Evolutionary conservation across 2,888 invertebrate species (phyloP).

Genomic region (Prenolepis imparis): DNA sequence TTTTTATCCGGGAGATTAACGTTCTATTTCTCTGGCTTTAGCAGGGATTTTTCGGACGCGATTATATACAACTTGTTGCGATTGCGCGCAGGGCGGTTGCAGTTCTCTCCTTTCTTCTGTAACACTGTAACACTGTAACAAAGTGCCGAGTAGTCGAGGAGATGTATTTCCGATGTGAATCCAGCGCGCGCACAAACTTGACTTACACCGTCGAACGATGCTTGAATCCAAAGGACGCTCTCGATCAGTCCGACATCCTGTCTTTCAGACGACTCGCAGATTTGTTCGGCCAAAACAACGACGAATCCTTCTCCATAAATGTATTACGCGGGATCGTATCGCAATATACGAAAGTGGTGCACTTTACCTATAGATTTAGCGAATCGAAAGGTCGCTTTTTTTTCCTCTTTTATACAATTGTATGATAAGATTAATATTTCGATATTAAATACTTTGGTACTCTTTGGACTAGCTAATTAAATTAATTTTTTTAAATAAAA

Average conservation of each 20-base stretch:
- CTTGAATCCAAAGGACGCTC: conserved; percentile 16
- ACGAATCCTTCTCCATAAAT: conserved; percentile 21
- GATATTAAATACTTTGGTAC: neutral
- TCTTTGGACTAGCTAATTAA: conserved; percentile 7
- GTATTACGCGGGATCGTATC: conserved; percentile 24
- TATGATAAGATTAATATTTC: neutral
- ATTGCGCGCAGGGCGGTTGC: conserved; percentile 47
- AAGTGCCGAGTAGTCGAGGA: conserved; percentile 6
- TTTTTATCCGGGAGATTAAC: conserved; percentile 71
- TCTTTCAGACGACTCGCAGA: conserved; percentile 3
- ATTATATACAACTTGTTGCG: conserved; percentile 77
- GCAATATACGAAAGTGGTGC: conserved; percentile 4
- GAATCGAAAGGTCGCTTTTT: neutral
- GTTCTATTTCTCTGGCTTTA: conserved; percentile 65
- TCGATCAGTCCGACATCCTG: conserved; percentile 21
- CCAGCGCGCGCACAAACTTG: conserved; percentile 23
- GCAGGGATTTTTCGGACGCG: conserved; percentile 69
- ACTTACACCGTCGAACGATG: conserved; percentile 22
- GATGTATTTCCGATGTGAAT: conserved; percentile 39
- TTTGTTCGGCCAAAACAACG: neutral
- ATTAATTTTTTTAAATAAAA: neutral
- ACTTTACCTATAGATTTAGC: neutral
- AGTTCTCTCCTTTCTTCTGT: neutral
- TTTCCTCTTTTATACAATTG: neutral
- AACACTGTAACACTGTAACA: neutral